Conservation (phyloP, 2,113 vertebrate genomes). For the Sitta europaea region DNA sequence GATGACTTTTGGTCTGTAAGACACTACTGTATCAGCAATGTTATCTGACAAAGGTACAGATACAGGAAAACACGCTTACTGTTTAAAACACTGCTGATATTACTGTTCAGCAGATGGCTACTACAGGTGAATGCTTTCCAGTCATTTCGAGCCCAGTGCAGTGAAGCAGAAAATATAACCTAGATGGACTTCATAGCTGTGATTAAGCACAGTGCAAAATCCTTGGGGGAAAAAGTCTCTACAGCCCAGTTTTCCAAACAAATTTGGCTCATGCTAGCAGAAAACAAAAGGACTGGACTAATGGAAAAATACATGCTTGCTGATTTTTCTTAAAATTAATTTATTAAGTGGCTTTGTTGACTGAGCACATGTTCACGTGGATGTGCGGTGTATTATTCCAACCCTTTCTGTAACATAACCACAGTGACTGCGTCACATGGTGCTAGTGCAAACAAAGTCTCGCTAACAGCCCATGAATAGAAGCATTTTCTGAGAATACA, state of each 20-base stretch:
- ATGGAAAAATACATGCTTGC: neutral
- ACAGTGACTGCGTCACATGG: neutral
- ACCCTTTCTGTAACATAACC: conserved; percentile 21
- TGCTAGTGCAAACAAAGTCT: conserved; percentile 46
- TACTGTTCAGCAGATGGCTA: neutral
- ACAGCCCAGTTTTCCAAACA: neutral
- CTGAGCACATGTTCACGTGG: neutral
- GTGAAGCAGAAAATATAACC: neutral
- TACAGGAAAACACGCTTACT: neutral
- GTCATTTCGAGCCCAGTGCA: neutral
- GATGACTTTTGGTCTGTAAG: neutral
- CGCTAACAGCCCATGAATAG: conserved; percentile 29
- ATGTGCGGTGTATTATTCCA: neutral
- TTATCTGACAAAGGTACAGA: neutral
- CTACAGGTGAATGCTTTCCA: conserved; percentile 11
- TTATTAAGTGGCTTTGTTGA: neutral
- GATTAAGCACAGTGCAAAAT: neutral
- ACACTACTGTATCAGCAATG: neutral
- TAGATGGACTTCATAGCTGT: neutral
- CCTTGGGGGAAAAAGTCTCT: neutral
- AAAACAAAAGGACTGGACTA: neutral
- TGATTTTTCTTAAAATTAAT: neutral
- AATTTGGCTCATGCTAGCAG: neutral
- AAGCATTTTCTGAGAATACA: conserved; percentile 22
- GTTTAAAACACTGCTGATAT: neutral